Base-by-base conservation (phyloP, 2,888 invertebrate species). In the Limnephilus lunatus region DNA sequence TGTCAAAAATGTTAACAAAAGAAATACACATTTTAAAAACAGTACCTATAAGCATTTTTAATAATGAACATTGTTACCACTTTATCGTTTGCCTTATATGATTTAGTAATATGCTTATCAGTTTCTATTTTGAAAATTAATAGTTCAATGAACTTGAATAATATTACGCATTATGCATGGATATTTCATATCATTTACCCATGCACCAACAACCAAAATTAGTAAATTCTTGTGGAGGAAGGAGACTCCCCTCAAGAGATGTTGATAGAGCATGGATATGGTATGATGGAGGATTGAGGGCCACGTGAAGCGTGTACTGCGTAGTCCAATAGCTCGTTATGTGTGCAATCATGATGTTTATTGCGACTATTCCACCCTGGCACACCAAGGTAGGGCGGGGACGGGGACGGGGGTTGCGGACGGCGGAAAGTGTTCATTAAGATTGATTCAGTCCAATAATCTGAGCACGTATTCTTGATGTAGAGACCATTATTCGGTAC, bases 341-440 rank as follows among this genome's bases (percentile, higher is more conserved):
- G 85, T 85, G 44, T 85, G 44, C 83, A 83, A 85, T 85, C 35
- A 30, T 85, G n/a, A 4, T 25, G 87, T 53, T 87, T 87, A 87
- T 87, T 48, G 68, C 48, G 87, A 53, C 32, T 31, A 31, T 30
- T 87, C 39, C 39, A 19, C 39, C 35, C 25, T 44, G 39, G 25
- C 19, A 25, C 53, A 68, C 15, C 53, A 68, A 3, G 5, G 53
- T 19, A 68, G 19, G 53, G 25, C 4, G 53, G 1, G 53, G 9
- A 19, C 25, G 53, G 53, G 19, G 19, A 1, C 7, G 5, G 19
- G 19, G 19, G 68, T 0, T 9, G 25, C 25, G 86, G 32, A 35
- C 7, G 68, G 15, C 87, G 87, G 87, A 87, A 87, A 68, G 31
- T 7, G 87, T 87, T 87, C 87, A 87, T 87, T 87, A 87, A 68